phyloP scores from a whole-genome alignment of 2,888 invertebrate species.

The Lottia gigantea region DNA sequence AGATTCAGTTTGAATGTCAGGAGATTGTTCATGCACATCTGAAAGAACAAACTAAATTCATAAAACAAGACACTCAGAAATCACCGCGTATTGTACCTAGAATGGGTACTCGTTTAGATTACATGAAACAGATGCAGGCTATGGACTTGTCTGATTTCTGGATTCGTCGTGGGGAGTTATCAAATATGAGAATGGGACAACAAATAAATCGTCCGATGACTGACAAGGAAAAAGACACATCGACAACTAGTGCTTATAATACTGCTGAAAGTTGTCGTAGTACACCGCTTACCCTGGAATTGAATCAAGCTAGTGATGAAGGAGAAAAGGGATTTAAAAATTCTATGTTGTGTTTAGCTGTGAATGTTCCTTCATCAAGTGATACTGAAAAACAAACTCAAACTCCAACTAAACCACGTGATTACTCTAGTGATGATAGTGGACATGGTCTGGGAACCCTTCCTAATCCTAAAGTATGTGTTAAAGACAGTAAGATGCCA shows the following conservation, averaged over 20 bases:
- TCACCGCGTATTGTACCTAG: constrained; percentile 62
- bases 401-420: constrained; percentile 53
- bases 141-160: constrained; percentile 43
- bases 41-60: constrained; percentile 31
- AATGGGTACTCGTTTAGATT: constrained; percentile 65
- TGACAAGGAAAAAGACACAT: constrained; percentile 69
- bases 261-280: constrained; percentile 82
- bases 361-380: constrained; percentile 47
- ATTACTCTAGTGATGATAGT: constrained; percentile 55
- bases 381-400: constrained; percentile 65
- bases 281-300: constrained; percentile 67
- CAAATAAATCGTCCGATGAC: constrained; percentile 14
- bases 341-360: constrained; percentile 61
- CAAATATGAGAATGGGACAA: constrained; percentile 20
- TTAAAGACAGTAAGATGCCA: constrained; percentile 15
- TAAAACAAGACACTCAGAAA: constrained; percentile 41
- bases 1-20: constrained; percentile 71
- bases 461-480: constrained; percentile 26
- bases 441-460: constrained; percentile 27
- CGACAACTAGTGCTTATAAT: constrained; percentile 77
- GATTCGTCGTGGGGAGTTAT: constrained; percentile 35
- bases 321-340: constrained; percentile 57
- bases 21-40: constrained; percentile 67
- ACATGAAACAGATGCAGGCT: constrained; percentile 54
- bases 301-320: constrained; percentile 57